phyloP scores from a whole-genome alignment of 1,140 invertebrate genomes.

The Brachionus paranguensis region DNA sequence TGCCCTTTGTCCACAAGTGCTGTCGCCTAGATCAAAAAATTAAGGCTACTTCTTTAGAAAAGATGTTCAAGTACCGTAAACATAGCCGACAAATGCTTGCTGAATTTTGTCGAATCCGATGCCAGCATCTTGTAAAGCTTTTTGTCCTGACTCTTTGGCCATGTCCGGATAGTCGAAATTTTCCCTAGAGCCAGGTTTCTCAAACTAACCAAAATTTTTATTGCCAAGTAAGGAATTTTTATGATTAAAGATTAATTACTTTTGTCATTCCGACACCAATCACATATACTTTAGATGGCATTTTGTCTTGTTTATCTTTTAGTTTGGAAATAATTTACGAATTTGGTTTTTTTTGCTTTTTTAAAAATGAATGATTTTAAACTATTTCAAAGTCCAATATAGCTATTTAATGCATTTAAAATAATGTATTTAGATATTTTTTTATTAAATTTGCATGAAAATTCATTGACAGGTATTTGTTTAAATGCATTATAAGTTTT shows the following conservation, averaged over 20 bases:
- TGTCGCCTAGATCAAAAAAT: conserved; percentile 65
- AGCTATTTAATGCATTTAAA: not conserved
- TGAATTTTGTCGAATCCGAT: conserved; percentile 73
- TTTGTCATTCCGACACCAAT: conserved; percentile 96
- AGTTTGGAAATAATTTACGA: not conserved
- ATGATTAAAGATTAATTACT: conserved; percentile 52
- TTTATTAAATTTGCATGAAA: not conserved
- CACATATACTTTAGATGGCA: conserved; percentile 68
- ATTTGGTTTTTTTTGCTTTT: not conserved
- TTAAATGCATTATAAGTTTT: not conserved
- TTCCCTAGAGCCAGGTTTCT: conserved; percentile 74
- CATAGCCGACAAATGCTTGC: conserved; percentile 85
- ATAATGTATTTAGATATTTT: not conserved
- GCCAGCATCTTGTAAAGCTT: conserved; percentile 77
- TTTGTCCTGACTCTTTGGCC: conserved; percentile 80
- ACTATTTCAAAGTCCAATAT: conserved; percentile 25
- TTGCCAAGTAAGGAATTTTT: too few species aligned
- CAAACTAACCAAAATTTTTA: conserved; percentile 60
- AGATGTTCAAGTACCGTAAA: conserved; percentile 67
- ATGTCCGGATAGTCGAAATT: conserved; percentile 87
- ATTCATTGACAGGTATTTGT: not conserved
- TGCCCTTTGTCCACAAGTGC: conserved; percentile 86
- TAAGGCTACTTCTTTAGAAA: not conserved
- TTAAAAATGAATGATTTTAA: not conserved
- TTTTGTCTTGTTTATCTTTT: not conserved